Evolutionary conservation across 2,113 vertebrate species (phyloP).

Genomic region (Phalacrocorax carbo): DNA sequence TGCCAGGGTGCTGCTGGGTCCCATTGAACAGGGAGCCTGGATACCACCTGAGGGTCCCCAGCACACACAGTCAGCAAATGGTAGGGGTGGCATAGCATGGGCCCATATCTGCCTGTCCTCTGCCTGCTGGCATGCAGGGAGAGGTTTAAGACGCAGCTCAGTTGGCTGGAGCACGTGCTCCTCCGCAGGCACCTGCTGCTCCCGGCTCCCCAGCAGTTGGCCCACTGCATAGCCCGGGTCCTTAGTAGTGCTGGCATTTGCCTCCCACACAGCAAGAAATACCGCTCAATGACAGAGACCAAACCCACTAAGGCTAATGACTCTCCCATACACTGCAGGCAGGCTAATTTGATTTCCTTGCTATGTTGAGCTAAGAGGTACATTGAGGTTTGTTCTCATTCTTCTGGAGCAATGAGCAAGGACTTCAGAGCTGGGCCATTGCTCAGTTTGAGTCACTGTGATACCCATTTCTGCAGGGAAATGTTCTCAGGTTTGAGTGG

Average conservation of each 20-base stretch:
- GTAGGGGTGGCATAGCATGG: neutral
- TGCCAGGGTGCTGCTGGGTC: neutral
- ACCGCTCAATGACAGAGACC: neutral
- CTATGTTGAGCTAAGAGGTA: neutral
- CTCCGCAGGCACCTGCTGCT: neutral
- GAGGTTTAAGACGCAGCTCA: neutral
- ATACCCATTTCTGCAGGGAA: neutral
- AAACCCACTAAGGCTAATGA: neutral
- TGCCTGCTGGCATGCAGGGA: neutral
- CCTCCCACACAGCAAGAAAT: neutral
- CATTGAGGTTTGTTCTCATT: neutral
- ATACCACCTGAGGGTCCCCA: neutral
- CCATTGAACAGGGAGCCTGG: neutral
- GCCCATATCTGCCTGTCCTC: neutral
- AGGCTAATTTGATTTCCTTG: neutral
- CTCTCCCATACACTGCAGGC: neutral
- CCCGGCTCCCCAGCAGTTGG: neutral
- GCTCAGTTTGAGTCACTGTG: neutral
- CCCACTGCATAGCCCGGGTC: neutral
- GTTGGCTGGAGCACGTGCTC: neutral
- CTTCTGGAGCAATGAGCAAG: neutral
- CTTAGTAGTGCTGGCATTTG: neutral
- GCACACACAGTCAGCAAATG: neutral
- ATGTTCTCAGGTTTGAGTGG: neutral
- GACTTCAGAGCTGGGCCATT: neutral